These are phyloP conservation scores for Bolinopsis microptera DNA, from an alignment of 37 sponge, comb jelly and placozoan genomes.

Conservation along the genomic window DNA sequence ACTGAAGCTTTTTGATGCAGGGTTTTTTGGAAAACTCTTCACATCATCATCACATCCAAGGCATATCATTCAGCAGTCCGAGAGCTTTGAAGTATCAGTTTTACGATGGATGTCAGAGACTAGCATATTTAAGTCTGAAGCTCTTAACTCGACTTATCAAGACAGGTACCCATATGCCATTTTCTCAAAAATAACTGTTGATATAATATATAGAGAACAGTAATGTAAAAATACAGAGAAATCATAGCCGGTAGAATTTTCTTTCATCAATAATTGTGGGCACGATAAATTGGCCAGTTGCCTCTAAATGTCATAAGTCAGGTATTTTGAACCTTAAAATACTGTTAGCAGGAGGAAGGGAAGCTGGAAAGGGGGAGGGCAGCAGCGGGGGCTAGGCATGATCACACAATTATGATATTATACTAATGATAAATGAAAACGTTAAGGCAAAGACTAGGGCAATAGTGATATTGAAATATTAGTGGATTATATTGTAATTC, in stretches of 20 bases:
- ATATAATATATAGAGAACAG: too few species aligned
- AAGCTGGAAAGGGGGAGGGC: too few species aligned
- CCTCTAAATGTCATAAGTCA: not conserved
- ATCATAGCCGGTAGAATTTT: not conserved
- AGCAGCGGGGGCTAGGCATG: too few species aligned
- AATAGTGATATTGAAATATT: too few species aligned
- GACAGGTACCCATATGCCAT: constrained; percentile 51
- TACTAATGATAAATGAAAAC: too few species aligned
- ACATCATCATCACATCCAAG: not conserved
- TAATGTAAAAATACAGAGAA: not conserved
- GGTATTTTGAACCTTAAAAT: not conserved
- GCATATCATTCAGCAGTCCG: not conserved
- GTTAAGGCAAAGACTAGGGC: too few species aligned
- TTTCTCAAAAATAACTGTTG: too few species aligned
- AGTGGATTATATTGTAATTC: too few species aligned
- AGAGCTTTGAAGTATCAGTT: constrained; percentile 1
- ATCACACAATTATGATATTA: too few species aligned
- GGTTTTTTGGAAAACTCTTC: constrained; percentile 1
- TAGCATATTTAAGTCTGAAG: not conserved
- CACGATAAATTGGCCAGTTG: too few species aligned
- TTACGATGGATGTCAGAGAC: constrained; percentile 12
- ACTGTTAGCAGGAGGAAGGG: too few species aligned
- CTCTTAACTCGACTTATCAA: constrained; percentile 9
- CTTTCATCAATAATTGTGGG: too few species aligned
- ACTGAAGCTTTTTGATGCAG: constrained; percentile 46